Conservation (phyloP, 2,888 invertebrate genomes). For the Subacronicta megacephala region DNA sequence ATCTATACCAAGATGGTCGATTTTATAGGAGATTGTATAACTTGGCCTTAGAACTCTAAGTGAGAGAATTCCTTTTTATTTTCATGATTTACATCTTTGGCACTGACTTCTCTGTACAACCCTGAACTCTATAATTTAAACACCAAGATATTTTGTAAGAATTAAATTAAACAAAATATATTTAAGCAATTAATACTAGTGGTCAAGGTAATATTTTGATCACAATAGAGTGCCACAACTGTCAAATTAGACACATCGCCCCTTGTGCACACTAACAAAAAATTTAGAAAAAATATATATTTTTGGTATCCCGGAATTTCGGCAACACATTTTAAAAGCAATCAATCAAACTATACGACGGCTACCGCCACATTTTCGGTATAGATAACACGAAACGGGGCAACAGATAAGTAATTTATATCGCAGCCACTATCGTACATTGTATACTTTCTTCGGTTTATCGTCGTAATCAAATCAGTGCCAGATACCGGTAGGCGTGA, state of each 20-base stretch:
- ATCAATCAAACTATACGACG: conserved; percentile 34
- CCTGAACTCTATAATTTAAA: conserved; percentile 27
- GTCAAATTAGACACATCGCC: conserved; percentile 29
- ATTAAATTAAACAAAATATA: conserved; percentile 14
- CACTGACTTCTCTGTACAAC: conserved; percentile 12
- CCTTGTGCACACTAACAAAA: conserved; percentile 18
- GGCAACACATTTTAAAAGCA: conserved; percentile 25
- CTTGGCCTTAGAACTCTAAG: not conserved
- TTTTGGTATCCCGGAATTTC: conserved; percentile 22
- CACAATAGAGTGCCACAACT: conserved; percentile 7
- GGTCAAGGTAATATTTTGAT: conserved; percentile 33
- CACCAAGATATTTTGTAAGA: conserved; percentile 8
- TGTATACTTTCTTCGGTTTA: conserved; percentile 77
- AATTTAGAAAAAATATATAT: conserved; percentile 15
- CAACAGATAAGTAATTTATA: conserved; percentile 74
- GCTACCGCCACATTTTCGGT: conserved; percentile 74
- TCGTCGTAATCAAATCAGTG: conserved; percentile 80
- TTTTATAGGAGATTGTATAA: not conserved
- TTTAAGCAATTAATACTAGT: conserved; percentile 24
- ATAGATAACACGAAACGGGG: conserved; percentile 74
- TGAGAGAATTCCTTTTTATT: conserved; percentile 8
- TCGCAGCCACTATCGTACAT: conserved; percentile 72
- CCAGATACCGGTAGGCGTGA: conserved; percentile 49
- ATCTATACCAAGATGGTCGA: no score
- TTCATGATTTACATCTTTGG: conserved; percentile 11